phyloP scores from a whole-genome alignment of 2,113 vertebrate genomes.

The Patagioenas fasciata region DNA sequence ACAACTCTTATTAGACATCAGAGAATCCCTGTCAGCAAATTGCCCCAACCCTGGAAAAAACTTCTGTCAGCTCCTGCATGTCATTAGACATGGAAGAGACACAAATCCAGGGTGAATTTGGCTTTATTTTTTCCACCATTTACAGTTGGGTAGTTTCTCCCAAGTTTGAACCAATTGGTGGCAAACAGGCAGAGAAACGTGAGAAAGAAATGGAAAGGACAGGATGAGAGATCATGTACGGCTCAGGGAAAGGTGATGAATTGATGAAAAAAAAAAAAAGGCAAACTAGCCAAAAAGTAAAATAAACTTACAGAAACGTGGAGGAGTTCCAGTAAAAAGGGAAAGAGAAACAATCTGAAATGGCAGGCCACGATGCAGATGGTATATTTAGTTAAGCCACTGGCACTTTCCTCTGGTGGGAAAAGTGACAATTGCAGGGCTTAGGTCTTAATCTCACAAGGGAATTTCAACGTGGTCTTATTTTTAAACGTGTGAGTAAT shows the following conservation, averaged over 20 bases:
- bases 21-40: not conserved
- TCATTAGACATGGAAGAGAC: not conserved
- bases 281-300: not conserved
- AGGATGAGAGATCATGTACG: not conserved
- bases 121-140: not conserved
- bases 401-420: not conserved
- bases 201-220: not conserved
- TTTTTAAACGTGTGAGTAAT: conserved; percentile 30
- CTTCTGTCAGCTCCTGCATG: not conserved
- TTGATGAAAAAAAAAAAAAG: not conserved
- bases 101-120: not conserved
- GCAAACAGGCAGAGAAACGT: not conserved
- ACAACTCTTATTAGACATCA: not conserved
- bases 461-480: conserved; percentile 4
- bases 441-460: conserved; percentile 16
- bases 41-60: not conserved
- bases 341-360: conserved; percentile 28
- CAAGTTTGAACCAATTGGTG: not conserved
- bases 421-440: conserved; percentile 30
- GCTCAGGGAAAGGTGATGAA: not conserved
- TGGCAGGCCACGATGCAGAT: not conserved
- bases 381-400: conserved; percentile 15
- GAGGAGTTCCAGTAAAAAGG: not conserved
- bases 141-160: not conserved
- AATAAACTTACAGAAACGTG: not conserved